phyloP scores from a whole-genome alignment of 2,113 vertebrate genomes.

The Ceratotherium simum region DNA sequence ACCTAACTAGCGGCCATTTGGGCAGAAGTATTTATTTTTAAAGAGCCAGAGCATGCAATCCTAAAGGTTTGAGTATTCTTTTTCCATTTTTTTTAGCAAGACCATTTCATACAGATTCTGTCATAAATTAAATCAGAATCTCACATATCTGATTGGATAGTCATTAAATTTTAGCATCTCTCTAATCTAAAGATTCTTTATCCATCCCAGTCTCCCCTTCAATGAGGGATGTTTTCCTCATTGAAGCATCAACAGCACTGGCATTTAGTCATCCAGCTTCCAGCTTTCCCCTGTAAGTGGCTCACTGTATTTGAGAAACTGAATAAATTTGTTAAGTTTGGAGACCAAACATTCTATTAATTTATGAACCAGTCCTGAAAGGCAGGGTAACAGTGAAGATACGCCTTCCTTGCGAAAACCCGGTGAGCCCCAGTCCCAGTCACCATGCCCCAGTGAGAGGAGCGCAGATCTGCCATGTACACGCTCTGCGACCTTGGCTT shows the following conservation, averaged over 20 bases:
- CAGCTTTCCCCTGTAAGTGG: background rate
- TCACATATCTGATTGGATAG: background rate
- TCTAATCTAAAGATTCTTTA: background rate
- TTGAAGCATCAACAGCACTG: background rate
- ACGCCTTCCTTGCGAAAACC: background rate
- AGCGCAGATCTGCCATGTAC: background rate
- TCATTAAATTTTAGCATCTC: background rate
- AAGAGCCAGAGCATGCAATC: background rate
- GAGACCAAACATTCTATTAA: background rate
- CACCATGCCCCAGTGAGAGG: background rate
- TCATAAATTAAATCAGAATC: conserved; percentile 35
- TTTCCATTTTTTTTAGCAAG: background rate
- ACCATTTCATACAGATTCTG: background rate
- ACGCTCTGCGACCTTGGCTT: fast-evolving
- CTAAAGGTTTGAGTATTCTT: background rate
- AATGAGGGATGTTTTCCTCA: background rate
- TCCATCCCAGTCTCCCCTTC: background rate
- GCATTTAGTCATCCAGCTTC: background rate
- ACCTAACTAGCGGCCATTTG: background rate
- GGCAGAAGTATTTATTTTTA: background rate
- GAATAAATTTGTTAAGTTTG: background rate
- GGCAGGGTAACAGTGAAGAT: background rate
- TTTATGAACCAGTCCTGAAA: background rate
- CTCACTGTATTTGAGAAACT: background rate
- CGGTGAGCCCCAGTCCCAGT: background rate